phyloP scores from a whole-genome alignment of 2,888 invertebrate genomes.

The Tineola bisselliella region DNA sequence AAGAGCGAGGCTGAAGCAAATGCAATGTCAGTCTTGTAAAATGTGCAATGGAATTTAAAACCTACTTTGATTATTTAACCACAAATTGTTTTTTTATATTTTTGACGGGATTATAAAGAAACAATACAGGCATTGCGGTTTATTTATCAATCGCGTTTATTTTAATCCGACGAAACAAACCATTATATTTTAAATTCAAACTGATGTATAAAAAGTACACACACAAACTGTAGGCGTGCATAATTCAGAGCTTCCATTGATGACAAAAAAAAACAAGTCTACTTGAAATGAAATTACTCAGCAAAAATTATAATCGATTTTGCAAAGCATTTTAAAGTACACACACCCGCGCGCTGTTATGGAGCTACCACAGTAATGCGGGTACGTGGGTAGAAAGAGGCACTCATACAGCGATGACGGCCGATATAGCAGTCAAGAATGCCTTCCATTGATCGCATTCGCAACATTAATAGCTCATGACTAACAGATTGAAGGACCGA shows the following conservation, averaged over 20 bases:
- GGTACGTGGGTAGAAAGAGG: background rate
- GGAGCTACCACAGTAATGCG: background rate
- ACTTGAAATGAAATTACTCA: background rate
- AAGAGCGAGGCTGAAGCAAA: background rate
- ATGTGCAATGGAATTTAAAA: background rate
- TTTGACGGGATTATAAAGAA: too few relatives aligned
- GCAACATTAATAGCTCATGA: constrained; percentile 5
- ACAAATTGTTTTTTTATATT: too few relatives aligned
- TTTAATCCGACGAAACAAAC: too few relatives aligned
- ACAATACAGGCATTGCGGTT: too few relatives aligned
- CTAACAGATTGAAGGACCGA: background rate
- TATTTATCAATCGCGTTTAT: too few relatives aligned
- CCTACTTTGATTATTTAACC: background rate
- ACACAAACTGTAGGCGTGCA: background rate
- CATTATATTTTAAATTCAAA: too few relatives aligned
- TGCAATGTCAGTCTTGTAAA: background rate
- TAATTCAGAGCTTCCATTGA: background rate
- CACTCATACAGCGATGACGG: background rate
- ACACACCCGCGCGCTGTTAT: too few relatives aligned
- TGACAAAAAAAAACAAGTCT: background rate
- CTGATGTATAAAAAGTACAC: too few relatives aligned
- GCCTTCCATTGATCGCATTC: background rate
- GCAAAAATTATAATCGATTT: constrained; percentile 1
- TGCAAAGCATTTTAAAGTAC: background rate
- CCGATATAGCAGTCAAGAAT: background rate